Evolutionary conservation across 2,797 vertebrate species (phyloP), one percentile per base, ranked within the genome.

Genomic region (Enteromius thamalakanensis): DNA sequence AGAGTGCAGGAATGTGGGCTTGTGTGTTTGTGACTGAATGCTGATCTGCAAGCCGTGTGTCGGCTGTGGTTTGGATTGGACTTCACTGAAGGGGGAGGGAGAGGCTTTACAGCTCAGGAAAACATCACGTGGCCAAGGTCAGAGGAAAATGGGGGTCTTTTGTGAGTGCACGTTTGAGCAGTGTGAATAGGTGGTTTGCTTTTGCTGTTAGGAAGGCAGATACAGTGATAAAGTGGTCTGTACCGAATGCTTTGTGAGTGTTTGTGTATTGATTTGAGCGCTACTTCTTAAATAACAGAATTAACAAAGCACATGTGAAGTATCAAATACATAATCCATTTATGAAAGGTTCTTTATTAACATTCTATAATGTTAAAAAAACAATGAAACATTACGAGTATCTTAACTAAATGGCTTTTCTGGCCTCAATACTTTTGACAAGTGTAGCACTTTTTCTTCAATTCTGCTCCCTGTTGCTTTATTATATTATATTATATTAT

Each of bases 51-150:
- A 60, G 47, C 47, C 60, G 78, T 84, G 47, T 80, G 47, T 76
- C 55, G 71, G 32, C 64, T 75, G 81, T 49, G 69, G 60, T 23
- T 75, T 47, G 10, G 49, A 74, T 23, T 68, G 58, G 78, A 55
- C 77, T 72, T 77, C 26, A 72, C 51, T n/a, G 76, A 58, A 80
- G 49, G 45, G 83, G 62, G 80, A 74, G 77, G 81, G 72, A 74
- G 34, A 69, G 67, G 80, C 85, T 86, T 87, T 83, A 62, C 76
- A 67, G 84, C 84, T 83, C 79, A 77, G 76, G 82, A 85, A 83
- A 88, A 85, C 81, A 75, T 80, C 84, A 83, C 86, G 64, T 86
- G 82, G 74, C 77, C 58, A 82, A 78, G 85, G 60, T 87, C 80
- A 64, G 72, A 84, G 53, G 58, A 83, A 78, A 87, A 76, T 84